These are phyloP conservation scores for Leucophora obtusa DNA, from an alignment of 2,888 invertebrate species.

Conservation along the genomic window DNA sequence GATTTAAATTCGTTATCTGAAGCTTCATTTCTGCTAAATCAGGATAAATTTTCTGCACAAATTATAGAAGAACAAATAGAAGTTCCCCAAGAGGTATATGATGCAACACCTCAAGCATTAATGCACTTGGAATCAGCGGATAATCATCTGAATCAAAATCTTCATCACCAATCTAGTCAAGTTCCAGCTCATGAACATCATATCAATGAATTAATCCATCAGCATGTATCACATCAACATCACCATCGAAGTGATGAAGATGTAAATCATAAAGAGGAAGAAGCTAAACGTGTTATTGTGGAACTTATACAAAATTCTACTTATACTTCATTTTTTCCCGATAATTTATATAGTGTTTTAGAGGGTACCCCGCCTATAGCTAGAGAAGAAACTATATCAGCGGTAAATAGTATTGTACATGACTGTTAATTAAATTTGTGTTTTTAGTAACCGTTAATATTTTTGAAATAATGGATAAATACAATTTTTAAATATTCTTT, in stretches of 20 bases:
- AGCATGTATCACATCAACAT: neutral
- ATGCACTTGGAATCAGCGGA: neutral
- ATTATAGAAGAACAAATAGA: conserved; percentile 53
- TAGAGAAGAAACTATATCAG: conserved; percentile 67
- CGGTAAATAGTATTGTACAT: conserved; percentile 66
- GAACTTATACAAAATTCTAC: conserved; percentile 66
- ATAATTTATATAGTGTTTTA: conserved; percentile 56
- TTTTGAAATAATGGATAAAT: neutral
- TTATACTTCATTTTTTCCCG: conserved; percentile 61
- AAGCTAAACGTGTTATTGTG: conserved; percentile 67
- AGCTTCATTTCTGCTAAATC: conserved; percentile 3
- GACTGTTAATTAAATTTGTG: conserved; percentile 39
- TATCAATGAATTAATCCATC: neutral
- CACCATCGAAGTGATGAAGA: conserved; percentile 20
- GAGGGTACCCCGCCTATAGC: conserved; percentile 63
- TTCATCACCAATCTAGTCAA: conserved; percentile 1
- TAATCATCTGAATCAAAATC: neutral
- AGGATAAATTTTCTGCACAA: conserved; percentile 32
- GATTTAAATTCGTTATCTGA: neutral
- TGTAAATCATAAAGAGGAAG: conserved; percentile 63
- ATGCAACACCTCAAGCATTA: neutral
- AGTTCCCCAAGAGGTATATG: conserved; percentile 42
- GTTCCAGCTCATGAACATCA: neutral
- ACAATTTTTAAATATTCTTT: neutral
- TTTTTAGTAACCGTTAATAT: neutral